Evolutionary conservation across 2,797 vertebrate species (phyloP).

Genomic region (Sebastes kiyomatsui): DNA sequence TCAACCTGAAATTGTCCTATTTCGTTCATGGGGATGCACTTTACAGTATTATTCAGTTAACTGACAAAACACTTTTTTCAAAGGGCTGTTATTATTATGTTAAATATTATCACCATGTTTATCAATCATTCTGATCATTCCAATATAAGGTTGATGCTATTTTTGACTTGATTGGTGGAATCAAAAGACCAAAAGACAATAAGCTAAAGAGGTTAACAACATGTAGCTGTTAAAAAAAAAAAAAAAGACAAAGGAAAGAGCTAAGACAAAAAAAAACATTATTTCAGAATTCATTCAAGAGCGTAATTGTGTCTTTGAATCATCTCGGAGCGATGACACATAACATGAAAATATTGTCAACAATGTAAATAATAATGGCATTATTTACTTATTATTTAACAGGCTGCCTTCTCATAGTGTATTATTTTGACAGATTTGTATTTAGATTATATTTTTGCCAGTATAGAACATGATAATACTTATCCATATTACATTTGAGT

Average conservation of each 20-base stretch:
- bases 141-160: not conserved
- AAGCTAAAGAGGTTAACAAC: not conserved
- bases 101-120: not conserved
- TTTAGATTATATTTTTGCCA: not conserved
- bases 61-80: not conserved
- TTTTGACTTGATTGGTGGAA: not conserved
- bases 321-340: not conserved
- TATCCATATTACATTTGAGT: not conserved
- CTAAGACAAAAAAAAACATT: not conserved
- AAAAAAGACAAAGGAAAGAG: not conserved
- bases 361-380: not conserved
- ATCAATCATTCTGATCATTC: not conserved
- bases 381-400: not conserved
- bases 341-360: not conserved
- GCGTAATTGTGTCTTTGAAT: not conserved
- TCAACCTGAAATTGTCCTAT: slow-evolving; percentile 56
- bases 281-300: not conserved
- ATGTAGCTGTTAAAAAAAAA: not conserved
- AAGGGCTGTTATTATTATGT: not conserved
- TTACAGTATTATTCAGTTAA: not conserved
- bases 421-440: not conserved
- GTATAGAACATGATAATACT: not conserved
- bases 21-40: slow-evolving; percentile 15
- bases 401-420: not conserved
- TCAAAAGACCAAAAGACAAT: not conserved